Evolutionary conservation across 1,140 invertebrate genomes (phyloP), one percentile per base, ranked within the genome.

Genomic region (Teleopsis dalmanni): DNA sequence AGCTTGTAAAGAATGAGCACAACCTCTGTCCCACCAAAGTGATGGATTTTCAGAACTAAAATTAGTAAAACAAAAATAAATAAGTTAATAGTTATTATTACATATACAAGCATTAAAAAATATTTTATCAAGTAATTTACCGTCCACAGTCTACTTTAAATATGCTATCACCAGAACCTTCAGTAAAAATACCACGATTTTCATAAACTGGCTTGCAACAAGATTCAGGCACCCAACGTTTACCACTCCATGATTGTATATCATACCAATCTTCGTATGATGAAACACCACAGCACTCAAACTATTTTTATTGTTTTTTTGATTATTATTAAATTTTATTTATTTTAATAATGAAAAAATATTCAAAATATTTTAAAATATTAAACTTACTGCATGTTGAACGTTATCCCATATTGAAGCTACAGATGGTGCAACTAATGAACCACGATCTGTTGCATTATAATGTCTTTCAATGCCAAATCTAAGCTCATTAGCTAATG

Each of bases 231-330:
- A 91, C 86, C 56, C 78, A 79, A 46, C 81, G 76, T 49, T 84
- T 77, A 16, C 76, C 73, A 3, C 82, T 82, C 86, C 87, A 89
- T 0, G 85, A 84, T 22, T 79, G 74, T n/a, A 88, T 84, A 55
- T 84, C 76, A 67, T 82, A 88, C 88, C 88, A 93, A 61, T 93
- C 88, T 43, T 81, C 81, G 59, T 87, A 87, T 25, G 81, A 81
- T 34, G 81, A 75, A 0, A 92, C 84, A n/a, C 89, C 89, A 67
- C 89, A 93, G 59, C 89, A 93, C 43, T 84, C 77, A 50, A 91
- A 82, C 85, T 90, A 16, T 16, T n/a, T 14, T 36, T 7, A 36
- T 9, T 36, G 6, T 21, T 41, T 21, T 41, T 41, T 19, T 27
- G 1, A 11, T 3, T 42, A 3, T 16, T 14, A 4, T 42, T 25